phyloP scores from a whole-genome alignment of 2,797 vertebrate species.

The Cynopterus sphinx region DNA sequence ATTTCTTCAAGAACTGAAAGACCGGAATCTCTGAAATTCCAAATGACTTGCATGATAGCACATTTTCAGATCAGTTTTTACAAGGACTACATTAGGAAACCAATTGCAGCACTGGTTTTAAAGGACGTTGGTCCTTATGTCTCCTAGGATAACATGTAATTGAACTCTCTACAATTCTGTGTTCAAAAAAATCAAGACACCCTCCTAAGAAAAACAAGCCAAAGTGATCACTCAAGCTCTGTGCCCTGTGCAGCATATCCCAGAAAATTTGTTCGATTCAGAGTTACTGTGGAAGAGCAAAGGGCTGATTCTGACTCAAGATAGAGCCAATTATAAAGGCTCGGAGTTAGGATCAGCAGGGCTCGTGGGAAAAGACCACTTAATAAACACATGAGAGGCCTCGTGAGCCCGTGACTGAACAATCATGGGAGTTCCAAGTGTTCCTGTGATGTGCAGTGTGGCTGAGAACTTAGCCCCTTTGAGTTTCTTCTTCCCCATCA shows the following conservation, averaged over 20 bases:
- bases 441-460: neutral
- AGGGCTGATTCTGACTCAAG: neutral
- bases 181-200: neutral
- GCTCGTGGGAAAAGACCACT: neutral
- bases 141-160: neutral
- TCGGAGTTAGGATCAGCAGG: neutral
- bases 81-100: neutral
- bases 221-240: neutral
- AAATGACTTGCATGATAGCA: neutral
- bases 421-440: neutral
- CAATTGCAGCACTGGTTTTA: neutral
- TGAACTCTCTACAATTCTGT: neutral
- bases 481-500: neutral
- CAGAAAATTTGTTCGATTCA: neutral
- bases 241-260: neutral
- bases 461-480: neutral
- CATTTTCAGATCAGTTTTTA: neutral
- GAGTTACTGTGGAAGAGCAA: neutral
- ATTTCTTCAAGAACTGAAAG: constrained; percentile 7
- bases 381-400: neutral
- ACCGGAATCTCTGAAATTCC: neutral
- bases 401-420: neutral
- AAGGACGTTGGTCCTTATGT: neutral
- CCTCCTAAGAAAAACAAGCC: neutral
- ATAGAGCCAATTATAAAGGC: neutral